These are phyloP conservation scores for Drosophila phalerata DNA, from an alignment of 2,888 invertebrate genomes.

Conservation along the genomic window DNA sequence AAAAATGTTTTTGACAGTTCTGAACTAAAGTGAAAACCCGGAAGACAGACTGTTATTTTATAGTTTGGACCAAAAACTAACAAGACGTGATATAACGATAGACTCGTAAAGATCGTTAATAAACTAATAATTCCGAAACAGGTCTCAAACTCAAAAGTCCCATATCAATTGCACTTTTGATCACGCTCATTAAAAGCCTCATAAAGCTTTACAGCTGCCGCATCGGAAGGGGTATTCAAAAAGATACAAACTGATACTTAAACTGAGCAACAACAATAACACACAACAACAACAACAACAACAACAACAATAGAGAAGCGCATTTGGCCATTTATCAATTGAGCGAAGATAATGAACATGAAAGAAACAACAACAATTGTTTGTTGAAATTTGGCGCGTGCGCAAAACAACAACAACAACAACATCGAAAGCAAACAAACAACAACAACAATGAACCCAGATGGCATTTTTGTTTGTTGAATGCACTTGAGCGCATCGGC, in stretches of 20 bases:
- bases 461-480: conserved; percentile 26
- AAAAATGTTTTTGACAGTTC: background rate
- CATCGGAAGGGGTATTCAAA: background rate
- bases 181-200: conserved; percentile 15
- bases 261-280: conserved; percentile 4
- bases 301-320: conserved; percentile 20
- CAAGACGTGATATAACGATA: conserved; percentile 4
- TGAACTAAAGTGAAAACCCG: background rate
- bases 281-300: conserved; percentile 14
- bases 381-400: conserved; percentile 50
- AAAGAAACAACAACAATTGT: conserved; percentile 20
- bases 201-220: background rate
- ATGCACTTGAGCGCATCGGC: conserved; percentile 47
- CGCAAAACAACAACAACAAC: conserved; percentile 32
- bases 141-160: conserved; percentile 1
- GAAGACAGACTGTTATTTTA: background rate
- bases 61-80: background rate
- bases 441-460: conserved; percentile 15
- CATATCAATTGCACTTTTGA: conserved; percentile 29
- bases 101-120: conserved; percentile 8
- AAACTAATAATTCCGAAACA: conserved; percentile 17
- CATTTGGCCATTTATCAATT: conserved; percentile 56
- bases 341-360: conserved; percentile 60
- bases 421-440: conserved; percentile 9
- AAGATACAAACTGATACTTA: background rate